Percentiles rank a stretch among this genome's conserved stretches.
Conservation (phyloP, 2,888 invertebrate species). For the Suillia variegata region DNA sequence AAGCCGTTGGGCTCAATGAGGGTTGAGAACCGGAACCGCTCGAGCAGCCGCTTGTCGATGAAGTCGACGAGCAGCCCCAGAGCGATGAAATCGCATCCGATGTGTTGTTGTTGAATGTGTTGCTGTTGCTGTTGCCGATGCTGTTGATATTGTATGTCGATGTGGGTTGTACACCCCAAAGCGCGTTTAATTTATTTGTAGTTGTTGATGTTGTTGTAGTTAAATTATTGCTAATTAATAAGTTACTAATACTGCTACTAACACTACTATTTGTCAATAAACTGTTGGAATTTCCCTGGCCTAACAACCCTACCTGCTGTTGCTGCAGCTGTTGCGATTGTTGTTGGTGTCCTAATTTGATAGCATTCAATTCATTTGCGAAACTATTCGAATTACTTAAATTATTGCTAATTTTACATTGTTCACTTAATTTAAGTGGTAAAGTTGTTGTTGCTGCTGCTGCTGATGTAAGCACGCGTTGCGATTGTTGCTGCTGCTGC, state of each 20-base stretch:
- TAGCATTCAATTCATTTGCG: conserved; percentile 48
- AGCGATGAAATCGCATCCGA: conserved; percentile 50
- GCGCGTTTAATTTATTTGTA: conserved; percentile 20
- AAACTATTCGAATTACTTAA: conserved; percentile 33
- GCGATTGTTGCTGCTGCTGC: conserved; percentile 13
- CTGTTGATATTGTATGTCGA: conserved; percentile 21
- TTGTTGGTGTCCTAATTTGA: conserved; percentile 32
- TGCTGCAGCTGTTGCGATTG: conserved; percentile 25
- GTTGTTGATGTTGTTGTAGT: conserved; percentile 29
- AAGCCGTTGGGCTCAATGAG: conserved; percentile 55
- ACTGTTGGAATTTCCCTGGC: conserved; percentile 40
- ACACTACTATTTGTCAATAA: conserved; percentile 36
- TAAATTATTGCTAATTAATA: conserved; percentile 51
- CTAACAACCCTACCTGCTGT: conserved; percentile 30
- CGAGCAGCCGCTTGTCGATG: conserved; percentile 50
- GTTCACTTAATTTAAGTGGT: conserved; percentile 42
- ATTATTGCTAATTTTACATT: conserved; percentile 41
- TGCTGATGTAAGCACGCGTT: conserved; percentile 25
- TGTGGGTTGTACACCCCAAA: conserved; percentile 22
- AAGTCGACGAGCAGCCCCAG: conserved; percentile 54
- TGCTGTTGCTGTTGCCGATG: conserved; percentile 22
- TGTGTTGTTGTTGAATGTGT: conserved; percentile 22
- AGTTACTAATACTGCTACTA: conserved; percentile 55
- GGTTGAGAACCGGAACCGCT: conserved; percentile 54
- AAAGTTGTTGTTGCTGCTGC: conserved; percentile 32